These are phyloP conservation scores for Calyptommatus sinebrachiatus DNA, from an alignment of 2,113 vertebrate species.

Conservation along the genomic window DNA sequence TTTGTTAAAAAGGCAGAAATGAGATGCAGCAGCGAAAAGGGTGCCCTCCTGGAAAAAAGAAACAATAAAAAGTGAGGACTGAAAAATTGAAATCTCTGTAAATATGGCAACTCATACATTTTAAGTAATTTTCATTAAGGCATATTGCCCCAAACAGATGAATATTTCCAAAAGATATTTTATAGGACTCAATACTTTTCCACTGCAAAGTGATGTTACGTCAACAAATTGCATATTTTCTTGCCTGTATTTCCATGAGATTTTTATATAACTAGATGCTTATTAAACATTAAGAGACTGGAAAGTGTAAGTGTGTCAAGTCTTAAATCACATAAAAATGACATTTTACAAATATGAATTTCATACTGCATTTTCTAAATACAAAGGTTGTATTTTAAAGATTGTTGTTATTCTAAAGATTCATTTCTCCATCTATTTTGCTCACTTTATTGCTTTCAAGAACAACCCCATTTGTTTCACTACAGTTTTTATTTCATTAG, in stretches of 20 bases:
- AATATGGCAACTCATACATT: neutral
- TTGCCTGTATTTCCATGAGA: conserved; percentile 17
- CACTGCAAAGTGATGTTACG: conserved; percentile 15
- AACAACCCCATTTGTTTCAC: conserved; percentile 25
- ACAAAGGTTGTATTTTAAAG: neutral
- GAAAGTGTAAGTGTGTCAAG: neutral
- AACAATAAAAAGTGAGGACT: neutral
- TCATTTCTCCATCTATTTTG: too few relatives aligned
- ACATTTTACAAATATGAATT: neutral
- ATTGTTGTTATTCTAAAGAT: neutral
- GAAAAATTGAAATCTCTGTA: neutral
- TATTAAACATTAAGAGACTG: conserved; percentile 1
- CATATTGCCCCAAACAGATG: neutral
- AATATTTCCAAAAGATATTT: neutral
- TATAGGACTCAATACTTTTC: conserved; percentile 10
- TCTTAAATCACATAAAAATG: neutral
- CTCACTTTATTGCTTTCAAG: too few relatives aligned
- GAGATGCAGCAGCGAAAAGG: neutral
- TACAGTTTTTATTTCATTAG: conserved; percentile 12
- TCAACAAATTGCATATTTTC: conserved; percentile 9
- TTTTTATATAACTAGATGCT: neutral
- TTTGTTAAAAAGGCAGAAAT: neutral
- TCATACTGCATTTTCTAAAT: conserved; percentile 30
- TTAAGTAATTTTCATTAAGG: neutral
- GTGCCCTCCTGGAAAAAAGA: neutral